A percentile compares a stretch with the other conserved stretches of the same genome.
These are phyloP conservation scores for Cryptocephalus primarius DNA, from an alignment of 2,888 invertebrate genomes.

Conservation along the genomic window DNA sequence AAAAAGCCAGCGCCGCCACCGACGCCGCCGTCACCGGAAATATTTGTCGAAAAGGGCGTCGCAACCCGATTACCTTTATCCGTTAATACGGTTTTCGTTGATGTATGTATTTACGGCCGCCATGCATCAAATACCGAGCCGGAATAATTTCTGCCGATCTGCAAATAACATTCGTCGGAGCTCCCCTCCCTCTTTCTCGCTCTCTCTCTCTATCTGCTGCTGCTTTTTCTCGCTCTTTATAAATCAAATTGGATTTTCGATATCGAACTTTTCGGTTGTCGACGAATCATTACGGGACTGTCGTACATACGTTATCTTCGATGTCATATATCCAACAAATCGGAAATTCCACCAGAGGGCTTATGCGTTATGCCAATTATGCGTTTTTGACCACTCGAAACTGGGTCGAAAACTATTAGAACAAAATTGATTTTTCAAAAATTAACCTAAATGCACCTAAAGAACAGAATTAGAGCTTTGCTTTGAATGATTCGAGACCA, in stretches of 20 bases:
- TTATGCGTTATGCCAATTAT: too few relatives aligned
- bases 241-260: slow-evolving; percentile 35
- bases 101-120: slow-evolving; percentile 36
- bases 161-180: slow-evolving; percentile 28
- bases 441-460: too few relatives aligned
- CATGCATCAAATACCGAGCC: slow-evolving; percentile 32
- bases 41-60: slow-evolving; percentile 22
- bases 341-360: too few relatives aligned
- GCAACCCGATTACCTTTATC: slow-evolving; percentile 29
- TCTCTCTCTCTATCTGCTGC: slow-evolving; percentile 1
- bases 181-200: not conserved
- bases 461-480: too few relatives aligned
- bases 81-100: slow-evolving; percentile 28
- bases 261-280: slow-evolving; percentile 3
- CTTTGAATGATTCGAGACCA: too few relatives aligned
- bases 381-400: too few relatives aligned
- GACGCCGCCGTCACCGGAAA: slow-evolving; percentile 9
- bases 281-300: too few relatives aligned
- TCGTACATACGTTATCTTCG: too few relatives aligned
- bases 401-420: too few relatives aligned
- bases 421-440: too few relatives aligned
- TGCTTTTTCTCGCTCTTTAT: slow-evolving; percentile 32
- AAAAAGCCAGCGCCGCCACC: slow-evolving; percentile 5
- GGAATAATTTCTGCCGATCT: slow-evolving; percentile 33
- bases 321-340: too few relatives aligned